Base-by-base conservation (phyloP, 2,888 invertebrate species). In the Mamestra brassicae region DNA sequence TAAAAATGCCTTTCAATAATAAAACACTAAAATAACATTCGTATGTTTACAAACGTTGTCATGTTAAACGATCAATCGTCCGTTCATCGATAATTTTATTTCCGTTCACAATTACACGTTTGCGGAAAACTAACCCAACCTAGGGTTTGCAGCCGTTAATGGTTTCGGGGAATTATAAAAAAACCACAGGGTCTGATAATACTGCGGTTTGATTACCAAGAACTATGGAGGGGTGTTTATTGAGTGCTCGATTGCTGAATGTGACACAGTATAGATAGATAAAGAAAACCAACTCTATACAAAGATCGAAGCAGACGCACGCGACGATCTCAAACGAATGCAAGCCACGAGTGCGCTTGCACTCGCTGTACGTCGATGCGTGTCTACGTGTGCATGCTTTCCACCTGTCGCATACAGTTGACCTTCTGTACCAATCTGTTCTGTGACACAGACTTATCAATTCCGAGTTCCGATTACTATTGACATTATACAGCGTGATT, bases 381-480 rank as follows among this genome's bases (percentile, higher is more conserved):
- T n/a, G 26, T 26, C 26, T 26, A 26, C 1, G 26, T 26, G 26
- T 26, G 26, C 26, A 26, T 26, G 26, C 26, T 26, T 26, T 26
- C 26, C 26, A 26, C 26, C 5, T 3, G 13, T n/a, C n/a, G 10
- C 17, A 36, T 47, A 15, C 4, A 50, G 5, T 5, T 5, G 13
- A 26, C 54, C 71, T 76, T 78, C 45, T 71, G 50, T 10, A 52
- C 8, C 8, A 11, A 55, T 57, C 17, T 71, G 11, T 78, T 52
- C 42, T 45, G 11, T 76, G 87, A 87, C 89, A 86, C 72, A 86
- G 81, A 86, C 85, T 92, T 93, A 94, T 93, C 92, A 90, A 88
- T 90, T 90, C 88, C 84, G 89, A 91, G 89, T 90, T 90, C 89
- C 86, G 89, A 91, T 92, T 90, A 90, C 84, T 91, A 90, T 91